A percentile compares a stretch with the other conserved stretches of the same genome.
phyloP scores from a whole-genome alignment of 2,888 invertebrate species.

The Pelosia muscerda region DNA sequence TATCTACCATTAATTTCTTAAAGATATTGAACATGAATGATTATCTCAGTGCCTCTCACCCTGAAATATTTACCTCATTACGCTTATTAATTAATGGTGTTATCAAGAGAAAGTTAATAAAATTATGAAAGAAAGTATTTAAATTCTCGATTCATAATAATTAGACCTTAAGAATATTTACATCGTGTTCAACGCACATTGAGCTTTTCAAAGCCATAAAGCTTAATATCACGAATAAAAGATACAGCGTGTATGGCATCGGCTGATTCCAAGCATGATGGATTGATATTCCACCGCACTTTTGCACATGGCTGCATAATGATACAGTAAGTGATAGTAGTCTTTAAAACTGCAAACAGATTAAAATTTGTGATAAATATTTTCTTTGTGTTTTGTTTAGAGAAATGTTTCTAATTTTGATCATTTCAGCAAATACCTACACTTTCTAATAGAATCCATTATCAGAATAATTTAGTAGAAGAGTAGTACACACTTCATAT shows the following conservation, averaged over 20 bases:
- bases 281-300: constrained; percentile 51
- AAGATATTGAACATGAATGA: neutral
- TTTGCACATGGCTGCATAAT: constrained; percentile 32
- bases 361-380: neutral
- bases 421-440: no score
- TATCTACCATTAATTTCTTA: no score
- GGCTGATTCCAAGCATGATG: constrained; percentile 63
- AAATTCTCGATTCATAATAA: neutral
- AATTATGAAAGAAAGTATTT: neutral
- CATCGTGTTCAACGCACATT: constrained; percentile 21
- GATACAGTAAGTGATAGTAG: constrained; percentile 13
- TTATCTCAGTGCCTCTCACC: neutral
- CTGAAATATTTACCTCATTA: neutral
- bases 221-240: constrained; percentile 47
- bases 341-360: neutral
- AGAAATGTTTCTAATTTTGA: no score
- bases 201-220: constrained; percentile 42
- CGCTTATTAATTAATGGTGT: neutral
- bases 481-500: no score
- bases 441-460: no score
- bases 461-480: no score
- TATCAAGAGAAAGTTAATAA: neutral
- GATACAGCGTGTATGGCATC: constrained; percentile 53
- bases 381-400: no score
- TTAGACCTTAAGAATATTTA: constrained; percentile 5